Evolutionary conservation across 1,140 invertebrate species (phyloP), one percentile per base, ranked within the genome.

Genomic region (Odontomachus brunneus): DNA sequence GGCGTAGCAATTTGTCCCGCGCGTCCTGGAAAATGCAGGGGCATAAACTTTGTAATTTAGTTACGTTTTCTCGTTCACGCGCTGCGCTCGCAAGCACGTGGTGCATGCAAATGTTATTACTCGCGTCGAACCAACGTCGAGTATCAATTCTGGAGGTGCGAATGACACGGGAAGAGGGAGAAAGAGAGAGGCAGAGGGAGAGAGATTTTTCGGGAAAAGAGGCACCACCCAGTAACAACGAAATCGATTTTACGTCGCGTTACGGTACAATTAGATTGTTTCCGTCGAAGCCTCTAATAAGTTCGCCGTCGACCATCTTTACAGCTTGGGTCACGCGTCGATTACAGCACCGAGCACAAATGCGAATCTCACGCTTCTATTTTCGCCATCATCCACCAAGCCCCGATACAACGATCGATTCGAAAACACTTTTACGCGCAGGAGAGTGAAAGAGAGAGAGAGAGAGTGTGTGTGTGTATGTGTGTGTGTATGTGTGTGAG

Each of bases 71-170:
- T 55, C 80, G 85, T 87, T 87, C 84, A 76, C 84, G 84, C 59
- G 85, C 71, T 48, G 51, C 63, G 57, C 12, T 60, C 84, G 72
- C 84, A 5, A 2, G 29, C 38, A 11, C 38, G 85, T 83, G 85
- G 80, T 44, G 84, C 84, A 86, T 87, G 85, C 85, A 87, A 87
- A 87, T 87, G 84, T 83, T 87, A 85, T 87, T 84, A 80, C 59
- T 71, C 78, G 71, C 78, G 84, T 72, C 84, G 84, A 87, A 76
- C 59, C 83, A 73, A 76, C 76, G 85, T 69, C 67, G 84, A 73
- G 84, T 81, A 87, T 86, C 86, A 86, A 83, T 87, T 86, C 71
- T 49, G 55, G 26, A 81, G 78, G 24, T 75, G 84, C 85, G 55
- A 81, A 72, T 71, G 67, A 72, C 38, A 81, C 0, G n/a, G 17